Percentiles rank a stretch among this genome's conserved stretches.
phyloP scores from a whole-genome alignment of 2,797 vertebrate genomes.

The Mycteria americana region DNA sequence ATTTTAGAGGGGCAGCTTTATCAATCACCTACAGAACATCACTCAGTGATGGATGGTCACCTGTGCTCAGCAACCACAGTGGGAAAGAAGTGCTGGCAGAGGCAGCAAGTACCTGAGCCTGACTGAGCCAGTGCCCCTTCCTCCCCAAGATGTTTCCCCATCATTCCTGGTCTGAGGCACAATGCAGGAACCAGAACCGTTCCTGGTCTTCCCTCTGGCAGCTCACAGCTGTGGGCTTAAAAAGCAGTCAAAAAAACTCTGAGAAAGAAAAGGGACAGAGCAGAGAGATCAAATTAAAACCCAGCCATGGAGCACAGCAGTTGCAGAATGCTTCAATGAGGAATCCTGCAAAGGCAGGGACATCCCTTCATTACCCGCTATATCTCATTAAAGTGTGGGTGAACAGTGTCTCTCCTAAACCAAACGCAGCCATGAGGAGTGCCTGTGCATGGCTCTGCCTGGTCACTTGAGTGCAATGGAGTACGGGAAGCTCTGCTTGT shows the following conservation, averaged over 20 bases:
- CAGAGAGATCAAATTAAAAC: not conserved
- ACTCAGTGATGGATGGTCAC: not conserved
- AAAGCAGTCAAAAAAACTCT: not conserved
- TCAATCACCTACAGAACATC: not conserved
- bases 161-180: not conserved
- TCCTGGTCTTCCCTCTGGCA: not conserved
- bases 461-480: accelerated
- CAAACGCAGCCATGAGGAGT: accelerated
- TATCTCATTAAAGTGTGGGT: not conserved
- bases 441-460: not conserved
- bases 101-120: not conserved
- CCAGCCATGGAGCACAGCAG: not conserved
- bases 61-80: not conserved
- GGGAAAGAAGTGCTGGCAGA: not conserved
- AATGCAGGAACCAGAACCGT: not conserved
- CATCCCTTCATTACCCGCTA: not conserved
- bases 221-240: not conserved
- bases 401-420: not conserved
- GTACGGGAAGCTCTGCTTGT: not conserved
- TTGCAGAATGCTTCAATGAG: not conserved
- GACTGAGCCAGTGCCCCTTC: not conserved
- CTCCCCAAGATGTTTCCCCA: not conserved
- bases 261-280: not conserved
- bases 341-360: not conserved
- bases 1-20: not conserved